Evolutionary conservation across 64 coral and sea anemone genomes (phyloP).

Genomic region (Catalaphyllia jardinei): DNA sequence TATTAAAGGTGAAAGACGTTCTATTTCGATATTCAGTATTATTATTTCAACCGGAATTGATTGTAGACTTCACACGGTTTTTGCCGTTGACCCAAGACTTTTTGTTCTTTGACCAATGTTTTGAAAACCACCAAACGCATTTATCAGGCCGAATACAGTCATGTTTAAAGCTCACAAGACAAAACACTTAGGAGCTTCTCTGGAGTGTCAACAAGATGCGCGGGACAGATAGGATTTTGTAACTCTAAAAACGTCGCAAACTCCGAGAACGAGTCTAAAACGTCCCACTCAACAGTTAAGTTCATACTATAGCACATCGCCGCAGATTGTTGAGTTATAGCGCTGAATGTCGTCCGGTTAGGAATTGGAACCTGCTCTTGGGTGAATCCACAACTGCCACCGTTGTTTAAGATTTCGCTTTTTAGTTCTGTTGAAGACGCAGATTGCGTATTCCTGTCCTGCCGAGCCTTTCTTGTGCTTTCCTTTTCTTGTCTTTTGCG

Average conservation of each 20-base stretch:
- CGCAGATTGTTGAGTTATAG: neutral
- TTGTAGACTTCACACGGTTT: neutral
- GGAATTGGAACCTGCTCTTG: slow-evolving; percentile 17
- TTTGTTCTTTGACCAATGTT: neutral
- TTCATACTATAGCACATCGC: slow-evolving; percentile 54
- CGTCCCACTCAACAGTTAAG: slow-evolving; percentile 88
- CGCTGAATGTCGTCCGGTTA: neutral
- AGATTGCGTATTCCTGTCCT: slow-evolving; percentile 9
- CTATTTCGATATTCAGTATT: neutral
- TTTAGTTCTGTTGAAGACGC: slow-evolving; percentile 17
- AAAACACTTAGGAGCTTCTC: slow-evolving; percentile 96
- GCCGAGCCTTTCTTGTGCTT: slow-evolving; percentile 12
- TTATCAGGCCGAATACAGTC: neutral
- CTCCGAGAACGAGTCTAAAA: slow-evolving; percentile 93
- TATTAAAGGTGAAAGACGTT: neutral
- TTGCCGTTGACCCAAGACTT: neutral
- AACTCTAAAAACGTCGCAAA: slow-evolving; percentile 91
- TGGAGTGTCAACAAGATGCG: slow-evolving; percentile 90
- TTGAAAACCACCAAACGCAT: neutral
- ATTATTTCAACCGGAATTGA: neutral
- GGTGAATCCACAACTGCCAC: slow-evolving; percentile 2
- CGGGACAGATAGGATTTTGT: slow-evolving; percentile 97
- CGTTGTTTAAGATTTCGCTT: slow-evolving; percentile 21
- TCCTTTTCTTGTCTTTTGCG: slow-evolving; percentile 57
- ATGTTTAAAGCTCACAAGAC: slow-evolving; percentile 62